Evolutionary conservation across 2,113 vertebrate species (phyloP), one percentile per base, ranked within the genome.

Genomic region (Tetrax tetrax): DNA sequence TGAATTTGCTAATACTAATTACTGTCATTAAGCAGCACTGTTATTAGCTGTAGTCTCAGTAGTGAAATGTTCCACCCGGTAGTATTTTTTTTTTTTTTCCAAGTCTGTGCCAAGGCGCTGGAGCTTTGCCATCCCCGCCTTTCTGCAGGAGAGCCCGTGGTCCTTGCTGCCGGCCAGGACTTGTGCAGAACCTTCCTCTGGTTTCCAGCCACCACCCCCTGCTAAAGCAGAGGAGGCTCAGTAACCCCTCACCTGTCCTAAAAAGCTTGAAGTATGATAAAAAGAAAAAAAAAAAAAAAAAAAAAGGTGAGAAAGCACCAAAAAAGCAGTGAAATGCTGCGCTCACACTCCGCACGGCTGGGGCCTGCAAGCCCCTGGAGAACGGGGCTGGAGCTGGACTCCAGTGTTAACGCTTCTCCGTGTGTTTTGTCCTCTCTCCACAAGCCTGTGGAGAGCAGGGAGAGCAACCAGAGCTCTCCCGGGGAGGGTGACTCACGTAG

Each of bases 321-420:
- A 29, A 51, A 43, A 27, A 20, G 3, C 1, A 31, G 31, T 4
- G 78, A 53, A 54, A 47, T 21, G 28, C 35, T 37, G 13, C 2
- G 56, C 15, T 8, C 48, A 37, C 29, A 1, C n/a, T 27, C 45
- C 22, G 10, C n/a, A 2, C 0, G 1, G 66, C 53, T 59, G 43
- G 6, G 12, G 21, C 24, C n/a, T 8, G 6, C 33, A 7, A 27
- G 28, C 60, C 56, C 25, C 13, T 9, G 45, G 13, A 41, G 33
- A 38, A 27, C 43, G 29, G 81, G 29, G 81, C 51, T 53, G 20
- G 10, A 51, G 28, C 12, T 7, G n/a, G 50, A 9, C 16, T 10
- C n/a, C 0, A 1, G 27, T 14, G 37, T 37, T 8, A 18, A 8
- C 6, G 1, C 37, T 2, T 2, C 6, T 4, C 15, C 1, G 0